Percentiles rank a stretch among this genome's conserved stretches.
Conservation (phyloP, 2,888 invertebrate species). For the Eremobia ochroleuca region DNA sequence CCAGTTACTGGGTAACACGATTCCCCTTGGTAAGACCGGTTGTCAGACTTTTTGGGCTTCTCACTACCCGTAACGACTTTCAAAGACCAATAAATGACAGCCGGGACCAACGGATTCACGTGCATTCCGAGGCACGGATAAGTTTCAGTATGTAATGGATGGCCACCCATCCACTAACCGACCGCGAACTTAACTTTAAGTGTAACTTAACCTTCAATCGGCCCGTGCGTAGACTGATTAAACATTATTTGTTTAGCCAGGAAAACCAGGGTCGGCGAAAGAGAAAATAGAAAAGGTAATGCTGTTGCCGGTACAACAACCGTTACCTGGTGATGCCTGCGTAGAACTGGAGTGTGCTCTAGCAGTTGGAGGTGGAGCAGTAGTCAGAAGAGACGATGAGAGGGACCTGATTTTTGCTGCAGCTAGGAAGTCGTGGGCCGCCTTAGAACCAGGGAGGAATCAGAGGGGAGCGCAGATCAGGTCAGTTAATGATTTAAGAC, state of each 20-base stretch:
- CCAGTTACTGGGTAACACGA: neutral
- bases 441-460: conserved; percentile 79
- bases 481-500: conserved; percentile 60
- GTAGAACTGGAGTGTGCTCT: conserved; percentile 82
- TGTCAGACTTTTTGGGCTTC: neutral
- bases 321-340: conserved; percentile 81
- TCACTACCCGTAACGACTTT: neutral
- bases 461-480: conserved; percentile 80
- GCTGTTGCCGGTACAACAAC: conserved; percentile 55
- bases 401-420: conserved; percentile 77
- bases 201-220: neutral
- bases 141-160: neutral
- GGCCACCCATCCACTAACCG: too few species aligned
- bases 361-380: conserved; percentile 74
- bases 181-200: too few species aligned
- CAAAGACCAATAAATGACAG: neutral
- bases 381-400: conserved; percentile 78
- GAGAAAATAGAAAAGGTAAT: conserved; percentile 65
- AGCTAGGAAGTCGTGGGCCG: conserved; percentile 78
- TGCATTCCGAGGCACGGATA: neutral
- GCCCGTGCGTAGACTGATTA: neutral
- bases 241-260: conserved; percentile 15
- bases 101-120: neutral
- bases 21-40: neutral
- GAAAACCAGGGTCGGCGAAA: conserved; percentile 72